Percentiles rank a stretch among this genome's conserved stretches.
Conservation (phyloP, 2,888 invertebrate genomes). For the Entomobrya proxima region DNA sequence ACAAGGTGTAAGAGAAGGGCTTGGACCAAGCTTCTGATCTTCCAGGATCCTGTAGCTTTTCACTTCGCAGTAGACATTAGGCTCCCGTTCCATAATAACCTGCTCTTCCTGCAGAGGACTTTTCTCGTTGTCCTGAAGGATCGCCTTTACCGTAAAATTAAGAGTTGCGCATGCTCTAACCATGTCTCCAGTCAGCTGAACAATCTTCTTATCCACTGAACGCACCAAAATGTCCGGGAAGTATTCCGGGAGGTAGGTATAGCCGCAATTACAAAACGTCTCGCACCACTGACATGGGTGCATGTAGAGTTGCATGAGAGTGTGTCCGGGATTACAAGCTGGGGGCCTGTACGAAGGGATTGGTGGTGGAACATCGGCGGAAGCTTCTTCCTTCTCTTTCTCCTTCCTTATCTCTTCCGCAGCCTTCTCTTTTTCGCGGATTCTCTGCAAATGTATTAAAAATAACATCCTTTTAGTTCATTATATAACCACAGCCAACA, state of each 20-base stretch:
- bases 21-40: no score
- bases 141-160: neutral
- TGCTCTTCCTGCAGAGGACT: neutral
- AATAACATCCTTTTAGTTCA: no score
- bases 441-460: no score
- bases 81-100: neutral
- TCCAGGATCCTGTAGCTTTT: neutral
- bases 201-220: conserved; percentile 50
- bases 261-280: conserved; percentile 48
- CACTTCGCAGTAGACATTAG: neutral
- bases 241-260: neutral
- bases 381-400: no score
- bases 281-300: conserved; percentile 41
- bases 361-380: no score
- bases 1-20: no score
- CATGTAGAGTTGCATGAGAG: neutral
- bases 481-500: no score
- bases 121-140: neutral
- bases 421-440: no score
- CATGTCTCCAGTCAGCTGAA: conserved; percentile 29
- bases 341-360: no score
- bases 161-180: conserved; percentile 36
- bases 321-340: neutral
- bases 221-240: conserved; percentile 56
- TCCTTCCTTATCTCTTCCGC: no score